Percentiles rank a stretch among this genome's conserved stretches.
Conservation (phyloP, 2,888 invertebrate genomes). For the Cylloceria caligata region DNA sequence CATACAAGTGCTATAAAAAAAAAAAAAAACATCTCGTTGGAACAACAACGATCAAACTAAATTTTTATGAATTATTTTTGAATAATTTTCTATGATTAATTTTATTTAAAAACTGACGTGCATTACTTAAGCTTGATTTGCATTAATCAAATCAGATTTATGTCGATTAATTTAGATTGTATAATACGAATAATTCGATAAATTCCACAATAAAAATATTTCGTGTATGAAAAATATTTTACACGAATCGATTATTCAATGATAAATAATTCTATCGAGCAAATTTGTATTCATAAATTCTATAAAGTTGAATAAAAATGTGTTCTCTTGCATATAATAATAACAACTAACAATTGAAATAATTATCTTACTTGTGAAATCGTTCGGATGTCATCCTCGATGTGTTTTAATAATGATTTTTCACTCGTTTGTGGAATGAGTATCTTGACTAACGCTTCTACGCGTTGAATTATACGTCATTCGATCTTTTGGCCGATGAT, state of each 20-base stretch:
- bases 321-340: too few species aligned
- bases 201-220: neutral
- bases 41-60: neutral
- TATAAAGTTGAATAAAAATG: too few species aligned
- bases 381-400: conserved; percentile 80
- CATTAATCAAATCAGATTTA: neutral
- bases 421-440: conserved; percentile 4
- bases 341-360: neutral
- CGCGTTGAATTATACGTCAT: conserved; percentile 16
- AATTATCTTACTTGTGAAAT: conserved; percentile 81
- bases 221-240: neutral
- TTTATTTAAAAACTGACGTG: neutral
- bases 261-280: too few species aligned
- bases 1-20: too few species aligned
- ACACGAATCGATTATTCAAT: neutral
- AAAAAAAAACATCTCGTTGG: too few species aligned
- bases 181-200: neutral
- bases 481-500: conserved; percentile 16
- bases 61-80: neutral
- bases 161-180: neutral
- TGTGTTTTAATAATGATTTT: conserved; percentile 24
- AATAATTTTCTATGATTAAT: neutral
- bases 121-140: neutral
- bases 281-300: too few species aligned
- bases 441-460: conserved; percentile 21